phyloP scores from a whole-genome alignment of 2,113 vertebrate species.

The Apodemus speciosus region DNA sequence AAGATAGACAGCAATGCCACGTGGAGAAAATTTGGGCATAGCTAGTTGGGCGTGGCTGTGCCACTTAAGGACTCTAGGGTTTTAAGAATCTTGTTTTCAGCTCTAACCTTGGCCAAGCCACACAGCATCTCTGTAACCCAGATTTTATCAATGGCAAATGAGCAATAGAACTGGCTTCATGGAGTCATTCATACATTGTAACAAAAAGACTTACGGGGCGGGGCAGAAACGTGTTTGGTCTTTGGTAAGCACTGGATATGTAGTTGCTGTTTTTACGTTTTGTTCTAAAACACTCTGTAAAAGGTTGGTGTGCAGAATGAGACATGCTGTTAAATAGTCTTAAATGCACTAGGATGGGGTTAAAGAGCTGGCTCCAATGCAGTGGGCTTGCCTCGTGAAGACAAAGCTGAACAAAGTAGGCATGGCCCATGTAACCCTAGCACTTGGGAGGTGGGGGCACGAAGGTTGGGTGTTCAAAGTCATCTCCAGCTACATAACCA shows the following conservation, averaged over 20 bases:
- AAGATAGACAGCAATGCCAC: background rate
- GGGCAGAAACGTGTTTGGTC: background rate
- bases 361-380: too few relatives aligned
- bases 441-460: background rate
- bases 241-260: background rate
- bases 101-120: background rate
- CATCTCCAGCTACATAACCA: background rate
- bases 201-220: background rate
- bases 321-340: background rate
- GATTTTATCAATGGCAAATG: background rate
- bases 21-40: background rate
- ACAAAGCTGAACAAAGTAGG: background rate
- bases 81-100: background rate
- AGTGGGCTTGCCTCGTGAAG: background rate
- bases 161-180: background rate
- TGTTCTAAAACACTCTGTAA: background rate
- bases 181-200: background rate
- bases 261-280: constrained; percentile 2
- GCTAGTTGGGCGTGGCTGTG: fast-evolving
- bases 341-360: background rate
- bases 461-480: background rate
- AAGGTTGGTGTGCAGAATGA: background rate
- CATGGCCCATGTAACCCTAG: background rate
- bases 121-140: background rate
- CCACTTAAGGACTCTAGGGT: background rate